Conservation (phyloP, 1,140 invertebrate genomes). For the Achroia grisella region DNA sequence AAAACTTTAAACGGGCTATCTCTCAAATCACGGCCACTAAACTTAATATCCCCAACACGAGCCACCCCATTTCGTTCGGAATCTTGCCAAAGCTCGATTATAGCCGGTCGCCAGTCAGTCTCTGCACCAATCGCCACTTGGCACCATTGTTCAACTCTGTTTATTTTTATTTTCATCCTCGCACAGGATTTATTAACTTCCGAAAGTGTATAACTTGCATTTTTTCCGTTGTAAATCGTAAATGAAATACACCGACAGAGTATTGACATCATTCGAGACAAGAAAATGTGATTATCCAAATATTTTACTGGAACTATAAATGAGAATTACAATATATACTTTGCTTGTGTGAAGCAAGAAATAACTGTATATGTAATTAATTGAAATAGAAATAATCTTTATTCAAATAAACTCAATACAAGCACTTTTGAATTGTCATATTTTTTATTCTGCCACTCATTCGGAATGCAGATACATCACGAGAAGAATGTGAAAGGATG, state of each 20-base stretch:
- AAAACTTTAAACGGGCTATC: conserved; percentile 1
- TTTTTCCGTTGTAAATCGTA: conserved; percentile 1
- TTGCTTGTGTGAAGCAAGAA: no score
- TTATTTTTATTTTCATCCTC: conserved; percentile 22
- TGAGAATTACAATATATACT: no score
- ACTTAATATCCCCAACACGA: conserved; percentile 18
- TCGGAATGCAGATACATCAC: no score
- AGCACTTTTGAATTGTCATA: no score
- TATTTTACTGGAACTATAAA: no score
- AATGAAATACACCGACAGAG: not conserved
- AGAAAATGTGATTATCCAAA: not conserved
- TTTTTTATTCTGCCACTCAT: no score
- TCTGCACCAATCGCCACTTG: conserved; percentile 30
- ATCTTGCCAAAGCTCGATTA: conserved; percentile 49
- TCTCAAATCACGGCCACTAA: conserved; percentile 9
- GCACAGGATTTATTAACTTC: conserved; percentile 11
- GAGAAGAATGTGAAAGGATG: no score
- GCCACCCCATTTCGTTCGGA: conserved; percentile 23
- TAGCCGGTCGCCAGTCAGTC: conserved; percentile 36
- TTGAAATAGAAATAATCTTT: no score
- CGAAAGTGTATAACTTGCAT: conserved; percentile 5
- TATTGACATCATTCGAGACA: not conserved
- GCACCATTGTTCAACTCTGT: conserved; percentile 14
- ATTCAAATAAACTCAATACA: no score
- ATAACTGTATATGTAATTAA: no score